Base-by-base conservation (phyloP, 37 sponge, comb jelly and placozoan genomes). In the Ianthella basta region DNA sequence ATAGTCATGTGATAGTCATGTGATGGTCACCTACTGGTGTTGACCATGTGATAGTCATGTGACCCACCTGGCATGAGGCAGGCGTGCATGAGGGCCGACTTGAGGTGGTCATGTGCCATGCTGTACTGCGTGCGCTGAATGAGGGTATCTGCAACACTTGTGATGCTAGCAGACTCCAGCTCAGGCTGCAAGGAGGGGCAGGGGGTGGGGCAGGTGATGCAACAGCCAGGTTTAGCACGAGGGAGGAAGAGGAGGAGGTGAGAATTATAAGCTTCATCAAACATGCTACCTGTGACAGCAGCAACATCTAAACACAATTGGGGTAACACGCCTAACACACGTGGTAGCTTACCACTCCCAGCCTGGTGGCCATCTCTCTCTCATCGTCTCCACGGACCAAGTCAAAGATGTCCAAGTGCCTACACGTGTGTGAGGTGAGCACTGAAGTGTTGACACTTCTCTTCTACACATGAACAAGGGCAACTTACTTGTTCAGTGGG, bases 341-440 rank as follows among this genome's bases (percentile, higher is more conserved):
- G 6, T 38, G 29, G 15, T 20, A 66, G 82, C 94, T 90, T 53
- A 94, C 94, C n/a, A 81, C 21, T 12, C 88, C 88, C 56, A 91
- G 85, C 40, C 91, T 80, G 0, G 86, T 57, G 14, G 95, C 74
- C 19, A 94, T 41, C 54, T 91, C 92, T 25, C 83, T 37, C 65
- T 94, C 95, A 68, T 94, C 95, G n/a, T 94, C 91, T 27, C 87
- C 50, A 16, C 91, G 54, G 10, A 91, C 82, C 35, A 91, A 67
- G 27, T 91, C 91, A 87, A 94, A 94, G 15, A 94, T 91, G 56
- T 89, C 91, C 56, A 94, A 30, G 35, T 94, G 95, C 56, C 95
- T 94, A 57, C 2, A 55, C 37, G 19, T n/a, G 54, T 23, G 23
- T 23, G 74, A 3, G n/a, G n/a, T n/a, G 20, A 19, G 20, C n/a